Base-by-base conservation (phyloP, 2,797 vertebrate genomes). In the Clamator glandarius region DNA sequence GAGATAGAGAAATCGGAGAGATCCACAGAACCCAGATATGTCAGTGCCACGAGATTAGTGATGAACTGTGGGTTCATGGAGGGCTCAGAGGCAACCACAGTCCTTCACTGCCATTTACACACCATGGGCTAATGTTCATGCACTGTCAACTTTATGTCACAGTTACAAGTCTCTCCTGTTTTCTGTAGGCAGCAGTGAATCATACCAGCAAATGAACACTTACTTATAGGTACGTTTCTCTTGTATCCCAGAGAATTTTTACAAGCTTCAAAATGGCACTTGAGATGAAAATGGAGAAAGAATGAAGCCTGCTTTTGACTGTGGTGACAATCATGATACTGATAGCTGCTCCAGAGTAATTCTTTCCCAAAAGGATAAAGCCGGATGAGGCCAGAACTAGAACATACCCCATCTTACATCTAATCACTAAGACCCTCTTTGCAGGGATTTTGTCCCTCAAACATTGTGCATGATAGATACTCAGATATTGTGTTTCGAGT, bases 181-280 rank as follows among this genome's bases (percentile, higher is more conserved):
- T 82, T 26, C 75, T 92, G 42, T 41, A 74, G 69, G 58, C 74
- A 90, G 36, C 74, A 82, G 52, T 81, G 62, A 81, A 54, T 89
- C 66, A 41, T 58, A 63, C 4, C 7, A 55, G 51, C 67, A 87
- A 92, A 74, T 35, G 33, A 92, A 35, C 67, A 20, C 51, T 66
- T 62, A 24, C 41, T 83, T 68, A 25, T 6, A 48, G 19, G 23
- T 77, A 67, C 33, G 16, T 68, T 84, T 63, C 48, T 93, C 15
- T 33, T 66, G 25, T 59, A 67, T 66, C 61, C 55, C 76, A 74
- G 66, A 86, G 26, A 90, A 48, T 90, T 79, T 84, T 77, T 55
- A 52, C 16, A 42, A 58, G 41, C 75, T 87, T 89, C 63, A 69
- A n/a, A 57, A 52, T 69, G 14, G 18, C 8, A 25, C 50, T 89